Evolutionary conservation across 2,797 vertebrate genomes (phyloP).

Genomic region (Syngnathus acus): DNA sequence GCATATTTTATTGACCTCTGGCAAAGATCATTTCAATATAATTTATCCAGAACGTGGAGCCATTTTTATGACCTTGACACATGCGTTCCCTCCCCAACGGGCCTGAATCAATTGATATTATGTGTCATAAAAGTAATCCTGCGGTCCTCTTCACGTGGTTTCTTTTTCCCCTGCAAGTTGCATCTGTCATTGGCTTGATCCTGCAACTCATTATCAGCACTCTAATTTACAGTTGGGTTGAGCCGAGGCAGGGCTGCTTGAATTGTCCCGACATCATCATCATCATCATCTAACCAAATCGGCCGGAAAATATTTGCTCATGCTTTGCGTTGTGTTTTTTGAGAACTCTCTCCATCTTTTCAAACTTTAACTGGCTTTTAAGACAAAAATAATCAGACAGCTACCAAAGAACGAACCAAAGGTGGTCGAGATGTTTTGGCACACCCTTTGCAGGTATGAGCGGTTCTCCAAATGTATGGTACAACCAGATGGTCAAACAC

Average conservation of each 20-base stretch:
- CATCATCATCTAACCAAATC: conserved; percentile 3
- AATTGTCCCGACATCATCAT: conserved; percentile 10
- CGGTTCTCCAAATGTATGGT: too few relatives aligned
- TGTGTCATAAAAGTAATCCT: conserved; percentile 35
- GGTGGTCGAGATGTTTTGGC: not conserved
- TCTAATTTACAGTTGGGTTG: conserved; percentile 11
- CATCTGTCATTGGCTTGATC: conserved; percentile 56
- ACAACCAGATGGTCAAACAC: too few relatives aligned
- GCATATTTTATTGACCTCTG: conserved; percentile 4
- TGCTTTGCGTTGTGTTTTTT: conserved; percentile 10
- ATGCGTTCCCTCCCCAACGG: conserved; percentile 9
- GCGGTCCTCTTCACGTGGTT: conserved; percentile 26
- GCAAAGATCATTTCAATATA: conserved; percentile 14
- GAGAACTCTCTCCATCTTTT: not conserved
- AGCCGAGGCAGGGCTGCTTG: conserved; percentile 11
- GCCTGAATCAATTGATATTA: conserved; percentile 35
- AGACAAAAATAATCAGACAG: not conserved
- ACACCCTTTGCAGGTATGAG: too few relatives aligned
- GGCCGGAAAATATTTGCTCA: conserved; percentile 5
- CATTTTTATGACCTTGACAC: conserved; percentile 35
- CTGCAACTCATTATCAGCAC: conserved; percentile 59
- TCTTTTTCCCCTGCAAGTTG: conserved; percentile 31
- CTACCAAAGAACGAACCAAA: not conserved
- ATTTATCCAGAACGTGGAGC: conserved; percentile 20
- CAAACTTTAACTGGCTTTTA: not conserved